Conservation (phyloP, 2,113 vertebrate genomes). For the Ictidomys tridecemlineatus region DNA sequence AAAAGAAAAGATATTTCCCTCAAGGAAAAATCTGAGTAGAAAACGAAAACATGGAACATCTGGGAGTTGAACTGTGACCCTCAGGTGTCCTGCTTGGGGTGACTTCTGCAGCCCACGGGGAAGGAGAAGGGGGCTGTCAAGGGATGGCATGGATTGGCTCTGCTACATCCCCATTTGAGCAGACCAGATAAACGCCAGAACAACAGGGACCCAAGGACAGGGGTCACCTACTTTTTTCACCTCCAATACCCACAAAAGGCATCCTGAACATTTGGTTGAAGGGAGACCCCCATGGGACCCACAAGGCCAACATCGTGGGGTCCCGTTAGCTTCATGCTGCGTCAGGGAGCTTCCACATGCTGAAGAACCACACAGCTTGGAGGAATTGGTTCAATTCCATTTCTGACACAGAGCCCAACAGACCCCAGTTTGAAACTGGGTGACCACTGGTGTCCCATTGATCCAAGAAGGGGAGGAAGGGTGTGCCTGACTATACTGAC, state of each 20-base stretch:
- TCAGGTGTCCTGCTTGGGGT: neutral
- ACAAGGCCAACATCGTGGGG: neutral
- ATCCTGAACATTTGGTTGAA: neutral
- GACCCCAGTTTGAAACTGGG: neutral
- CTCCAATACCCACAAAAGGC: constrained; percentile 5
- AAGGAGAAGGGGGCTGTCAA: neutral
- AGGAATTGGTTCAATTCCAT: neutral
- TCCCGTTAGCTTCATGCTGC: neutral
- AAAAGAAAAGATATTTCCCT: constrained; percentile 12
- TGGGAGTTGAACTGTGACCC: neutral
- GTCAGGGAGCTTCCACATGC: neutral
- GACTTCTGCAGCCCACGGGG: neutral
- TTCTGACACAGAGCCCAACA: neutral
- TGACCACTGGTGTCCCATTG: neutral
- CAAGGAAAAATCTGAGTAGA: neutral
- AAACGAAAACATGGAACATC: neutral
- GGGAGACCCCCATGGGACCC: neutral
- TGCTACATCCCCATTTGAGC: neutral
- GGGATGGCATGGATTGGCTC: neutral
- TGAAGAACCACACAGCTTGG: neutral
- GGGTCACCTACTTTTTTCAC: constrained; percentile 4
- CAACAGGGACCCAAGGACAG: neutral
- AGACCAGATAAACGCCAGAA: neutral
- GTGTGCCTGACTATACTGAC: neutral
- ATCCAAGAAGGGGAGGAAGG: neutral